Percentiles rank a stretch among this genome's conserved stretches.
Evolutionary conservation across 2,797 vertebrate species (phyloP).

Genomic region (Spinus olivaceus): DNA sequence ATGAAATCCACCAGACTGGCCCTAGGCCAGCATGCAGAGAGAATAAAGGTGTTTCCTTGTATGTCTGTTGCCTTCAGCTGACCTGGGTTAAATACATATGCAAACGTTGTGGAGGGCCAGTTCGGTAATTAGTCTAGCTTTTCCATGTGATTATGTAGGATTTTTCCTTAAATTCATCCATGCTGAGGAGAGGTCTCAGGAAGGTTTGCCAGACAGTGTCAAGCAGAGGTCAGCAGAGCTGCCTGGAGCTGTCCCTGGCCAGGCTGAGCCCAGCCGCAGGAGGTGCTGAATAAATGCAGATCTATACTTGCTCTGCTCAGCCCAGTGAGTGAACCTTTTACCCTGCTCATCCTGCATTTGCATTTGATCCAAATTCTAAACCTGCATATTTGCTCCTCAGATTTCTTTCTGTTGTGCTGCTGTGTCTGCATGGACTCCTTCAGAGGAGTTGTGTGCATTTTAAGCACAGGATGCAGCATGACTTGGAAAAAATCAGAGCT

Average conservation of each 20-base stretch:
- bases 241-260: neutral
- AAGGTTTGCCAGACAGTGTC: neutral
- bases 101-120: neutral
- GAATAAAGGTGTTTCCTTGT: neutral
- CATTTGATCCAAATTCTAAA: neutral
- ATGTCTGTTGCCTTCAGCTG: neutral
- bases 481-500: neutral
- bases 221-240: neutral
- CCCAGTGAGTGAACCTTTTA: neutral
- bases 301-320: neutral
- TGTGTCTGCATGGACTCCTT: neutral
- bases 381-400: fast-evolving
- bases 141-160: neutral
- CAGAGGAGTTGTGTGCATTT: neutral
- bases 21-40: neutral
- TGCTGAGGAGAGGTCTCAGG: neutral
- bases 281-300: neutral
- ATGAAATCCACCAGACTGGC: neutral
- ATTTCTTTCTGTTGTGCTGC: neutral
- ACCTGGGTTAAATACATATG: neutral
- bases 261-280: neutral
- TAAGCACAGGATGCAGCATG: neutral
- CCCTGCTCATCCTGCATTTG: neutral
- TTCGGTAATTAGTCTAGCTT: neutral
- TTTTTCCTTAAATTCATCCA: neutral